Conservation (phyloP, 35 echinoderm and acorn worm genomes). For the Ophioderma brevispina region DNA sequence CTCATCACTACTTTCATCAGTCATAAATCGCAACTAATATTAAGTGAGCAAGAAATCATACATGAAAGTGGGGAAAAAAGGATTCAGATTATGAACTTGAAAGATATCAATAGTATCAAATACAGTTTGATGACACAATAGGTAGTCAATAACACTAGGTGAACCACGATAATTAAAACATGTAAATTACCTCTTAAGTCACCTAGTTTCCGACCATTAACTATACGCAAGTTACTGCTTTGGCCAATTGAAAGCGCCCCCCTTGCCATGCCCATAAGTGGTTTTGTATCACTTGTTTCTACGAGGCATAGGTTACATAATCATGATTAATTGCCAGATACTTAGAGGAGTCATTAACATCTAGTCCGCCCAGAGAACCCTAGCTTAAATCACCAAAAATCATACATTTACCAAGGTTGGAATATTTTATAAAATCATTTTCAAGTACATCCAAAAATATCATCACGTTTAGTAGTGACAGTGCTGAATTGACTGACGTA, state of each 20-base stretch:
- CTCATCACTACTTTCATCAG: not conserved
- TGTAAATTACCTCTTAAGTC: not conserved
- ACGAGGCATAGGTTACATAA: not conserved
- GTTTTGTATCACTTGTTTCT: not conserved
- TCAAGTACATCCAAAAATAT: not conserved
- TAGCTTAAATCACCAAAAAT: not conserved
- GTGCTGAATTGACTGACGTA: not conserved
- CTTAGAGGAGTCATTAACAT: not conserved
- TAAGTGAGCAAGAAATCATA: not conserved
- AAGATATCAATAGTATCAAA: not conserved
- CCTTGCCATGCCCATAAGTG: not conserved
- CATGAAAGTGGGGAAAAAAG: not conserved
- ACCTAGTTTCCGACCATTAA: not conserved
- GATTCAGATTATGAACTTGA: not conserved
- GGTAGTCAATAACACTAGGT: not conserved
- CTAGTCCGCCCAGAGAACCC: not conserved
- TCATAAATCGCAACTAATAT: not conserved
- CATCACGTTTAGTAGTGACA: not conserved
- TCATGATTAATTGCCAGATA: not conserved
- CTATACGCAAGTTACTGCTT: not conserved
- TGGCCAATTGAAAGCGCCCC: not conserved
- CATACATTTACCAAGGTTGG: not conserved
- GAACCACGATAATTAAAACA: not conserved
- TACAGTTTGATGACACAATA: not conserved
- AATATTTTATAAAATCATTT: not conserved